Evolutionary conservation across 2,888 invertebrate species (phyloP), one percentile per base, ranked within the genome.

Genomic region (Metellina segmentata): DNA sequence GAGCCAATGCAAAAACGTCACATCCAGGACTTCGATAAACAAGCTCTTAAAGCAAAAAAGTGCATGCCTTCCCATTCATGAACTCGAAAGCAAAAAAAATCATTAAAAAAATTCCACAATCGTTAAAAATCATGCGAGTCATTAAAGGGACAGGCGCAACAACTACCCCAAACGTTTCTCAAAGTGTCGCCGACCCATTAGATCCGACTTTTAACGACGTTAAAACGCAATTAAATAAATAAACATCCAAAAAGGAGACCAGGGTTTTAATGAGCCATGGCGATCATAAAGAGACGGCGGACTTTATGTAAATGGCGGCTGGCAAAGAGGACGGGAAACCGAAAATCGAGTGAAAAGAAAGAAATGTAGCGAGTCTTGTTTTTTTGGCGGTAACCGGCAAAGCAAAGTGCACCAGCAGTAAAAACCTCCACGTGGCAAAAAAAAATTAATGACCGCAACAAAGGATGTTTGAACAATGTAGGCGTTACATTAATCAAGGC

Each of bases 141-240:
- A 85, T 90, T 90, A 90, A 85, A 61, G 83, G 79, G 78, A 34
- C 51, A 79, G 79, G 19, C 75, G 89, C 82, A 89, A 89, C 89
- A 82, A 75, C 75, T 81, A 20, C 52, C 70, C 19, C 61, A 51
- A 53, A 61, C 70, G 70, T 69, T 77, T 77, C 70, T 75, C 70
- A 51, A 82, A 89, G 82, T 78, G 77, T 77, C 82, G 51, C 52
- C 82, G 52, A 53, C 53, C 85, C 89, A 85, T 90, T 90, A 85
- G 85, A 78, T 6, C 48, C 71, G 78, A 83, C 71, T 77, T 89
- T 85, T 85, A 90, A 90, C 48, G 78, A 85, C 89, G 71, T 85
- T 90, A 90, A 79, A 85, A 79, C 79, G 83, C 72, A 90, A 81
- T 90, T 79, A 79, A 90, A 79, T 79, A 85, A 85, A 78, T 79